Base-by-base conservation (phyloP, 2,888 invertebrate species). In the Ornithoptera alexandrae region DNA sequence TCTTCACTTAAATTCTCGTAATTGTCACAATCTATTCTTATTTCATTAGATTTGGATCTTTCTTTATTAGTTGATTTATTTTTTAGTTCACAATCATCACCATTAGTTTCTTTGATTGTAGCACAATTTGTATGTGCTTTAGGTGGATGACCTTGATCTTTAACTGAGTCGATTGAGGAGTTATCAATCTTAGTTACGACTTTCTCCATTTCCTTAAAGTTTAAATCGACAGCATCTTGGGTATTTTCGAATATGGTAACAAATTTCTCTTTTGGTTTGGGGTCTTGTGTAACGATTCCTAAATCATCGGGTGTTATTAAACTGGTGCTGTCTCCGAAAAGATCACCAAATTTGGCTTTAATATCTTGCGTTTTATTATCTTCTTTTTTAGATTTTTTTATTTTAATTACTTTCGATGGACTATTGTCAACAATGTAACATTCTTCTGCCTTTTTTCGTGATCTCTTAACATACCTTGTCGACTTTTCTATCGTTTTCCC, bases 291-390 rank as follows among this genome's bases (percentile, higher is more conserved):
- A 50, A 74, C 72, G 72, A 89, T 75, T 64, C 88, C 89, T 74
- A 92, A 82, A 76, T 92, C 92, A 75, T 89, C 90, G 12, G 89
- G 91, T 46, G 86, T 88, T 76, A 92, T 89, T 72, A 92, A 79
- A 82, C 92, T 92, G 70, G 77, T 85, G 74, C 85, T 89, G 56
- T 92, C 92, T 56, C 90, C 92, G 79, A 91, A 92, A 7, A 91
- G 76, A 70, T 90, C 91, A 69, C 75, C 78, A 71, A 91, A 88
- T 75, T 87, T 90, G 39, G 76, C 77, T 68, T 74, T 64, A 24
- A 68, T 69, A 67, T 74, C 69, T 22, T 80, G 57, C 72, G 69
- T 67, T 74, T 69, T 64, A 66, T 57, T 68, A 42, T 65, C 69
- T 72, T 63, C 77, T 76, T 56, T 78, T 74, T 70, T 74, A 39